Evolutionary conservation across 2,797 vertebrate genomes (phyloP).

Genomic region (Holocentrus rufus): DNA sequence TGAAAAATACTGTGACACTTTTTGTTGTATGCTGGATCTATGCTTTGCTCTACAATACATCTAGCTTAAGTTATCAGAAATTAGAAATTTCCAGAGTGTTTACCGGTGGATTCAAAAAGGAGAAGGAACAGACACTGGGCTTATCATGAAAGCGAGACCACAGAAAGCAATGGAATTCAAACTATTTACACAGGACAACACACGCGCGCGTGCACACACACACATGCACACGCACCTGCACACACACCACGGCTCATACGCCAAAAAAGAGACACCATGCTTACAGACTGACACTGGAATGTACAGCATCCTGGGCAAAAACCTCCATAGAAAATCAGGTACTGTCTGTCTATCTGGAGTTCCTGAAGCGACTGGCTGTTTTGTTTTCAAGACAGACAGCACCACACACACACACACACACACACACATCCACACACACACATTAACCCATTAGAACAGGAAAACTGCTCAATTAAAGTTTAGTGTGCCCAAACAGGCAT

Average conservation of each 20-base stretch:
- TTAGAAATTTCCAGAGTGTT: slow-evolving; percentile 38
- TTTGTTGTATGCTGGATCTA: slow-evolving; percentile 6
- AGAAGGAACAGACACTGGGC: slow-evolving; percentile 53
- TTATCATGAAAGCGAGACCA: slow-evolving; percentile 67
- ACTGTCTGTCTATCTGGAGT: neutral
- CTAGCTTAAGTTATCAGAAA: neutral
- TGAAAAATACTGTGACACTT: no score
- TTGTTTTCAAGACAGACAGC: slow-evolving; percentile 31
- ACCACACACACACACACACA: slow-evolving; percentile 28
- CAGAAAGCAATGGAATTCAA: slow-evolving; percentile 72
- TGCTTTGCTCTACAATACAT: slow-evolving; percentile 21
- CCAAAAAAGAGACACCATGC: slow-evolving; percentile 25
- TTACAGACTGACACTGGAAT: slow-evolving; percentile 25
- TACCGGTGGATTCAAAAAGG: slow-evolving; percentile 43
- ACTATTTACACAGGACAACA: slow-evolving; percentile 71
- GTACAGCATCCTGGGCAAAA: neutral
- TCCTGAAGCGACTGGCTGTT: neutral
- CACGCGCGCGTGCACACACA: slow-evolving; percentile 30
- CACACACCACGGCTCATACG: slow-evolving; percentile 14
- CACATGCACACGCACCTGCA: slow-evolving; percentile 36
- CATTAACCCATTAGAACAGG: neutral
- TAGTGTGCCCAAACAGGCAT: slow-evolving; percentile 55
- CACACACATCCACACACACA: slow-evolving; percentile 9
- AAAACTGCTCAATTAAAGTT: slow-evolving; percentile 24
- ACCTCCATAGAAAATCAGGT: neutral